These are phyloP conservation scores for Catotricha subobsoleta DNA, from an alignment of 2,888 invertebrate species.

Conservation along the genomic window DNA sequence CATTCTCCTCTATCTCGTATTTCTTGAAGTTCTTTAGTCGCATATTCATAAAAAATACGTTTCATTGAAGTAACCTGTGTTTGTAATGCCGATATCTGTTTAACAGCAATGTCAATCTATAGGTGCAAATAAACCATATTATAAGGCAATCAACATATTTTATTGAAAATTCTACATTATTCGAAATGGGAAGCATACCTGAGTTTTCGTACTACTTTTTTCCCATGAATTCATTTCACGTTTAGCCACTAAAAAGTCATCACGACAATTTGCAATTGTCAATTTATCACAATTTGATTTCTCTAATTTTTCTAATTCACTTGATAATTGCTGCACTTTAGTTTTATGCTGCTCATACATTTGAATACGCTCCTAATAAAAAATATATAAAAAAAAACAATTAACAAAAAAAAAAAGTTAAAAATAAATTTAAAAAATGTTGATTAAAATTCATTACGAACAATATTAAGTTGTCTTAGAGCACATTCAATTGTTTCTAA, in stretches of 20 bases:
- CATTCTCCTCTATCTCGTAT: slow-evolving; percentile 34
- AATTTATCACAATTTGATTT: slow-evolving; percentile 35
- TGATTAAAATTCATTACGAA: too few relatives aligned
- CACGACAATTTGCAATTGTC: slow-evolving; percentile 37
- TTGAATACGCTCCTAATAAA: slow-evolving; percentile 31
- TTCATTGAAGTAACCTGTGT: slow-evolving; percentile 35
- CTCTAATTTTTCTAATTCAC: slow-evolving; percentile 32
- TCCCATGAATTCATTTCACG: slow-evolving; percentile 30
- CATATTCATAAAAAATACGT: slow-evolving; percentile 34
- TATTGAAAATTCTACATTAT: too few relatives aligned
- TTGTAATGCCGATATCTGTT: slow-evolving; percentile 38
- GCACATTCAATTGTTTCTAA: slow-evolving; percentile 51
- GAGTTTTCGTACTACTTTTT: slow-evolving; percentile 29
- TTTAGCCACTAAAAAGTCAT: slow-evolving; percentile 27
- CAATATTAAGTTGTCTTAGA: slow-evolving; percentile 35
- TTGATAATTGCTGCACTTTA: slow-evolving; percentile 28
- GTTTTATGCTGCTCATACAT: slow-evolving; percentile 30
- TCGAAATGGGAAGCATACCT: slow-evolving; percentile 22
- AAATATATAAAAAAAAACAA: slow-evolving; percentile 9
- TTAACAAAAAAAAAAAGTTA: slow-evolving; percentile 9
- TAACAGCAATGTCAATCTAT: slow-evolving; percentile 51
- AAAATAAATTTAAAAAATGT: neutral
- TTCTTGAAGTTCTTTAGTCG: slow-evolving; percentile 33
- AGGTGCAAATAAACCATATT: too few relatives aligned
- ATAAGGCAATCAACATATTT: slow-evolving; percentile 25